Evolutionary conservation across 30 jellyfish, hydroid and myxozoan species (phyloP).

Genomic region (Catostylus mosaicus): DNA sequence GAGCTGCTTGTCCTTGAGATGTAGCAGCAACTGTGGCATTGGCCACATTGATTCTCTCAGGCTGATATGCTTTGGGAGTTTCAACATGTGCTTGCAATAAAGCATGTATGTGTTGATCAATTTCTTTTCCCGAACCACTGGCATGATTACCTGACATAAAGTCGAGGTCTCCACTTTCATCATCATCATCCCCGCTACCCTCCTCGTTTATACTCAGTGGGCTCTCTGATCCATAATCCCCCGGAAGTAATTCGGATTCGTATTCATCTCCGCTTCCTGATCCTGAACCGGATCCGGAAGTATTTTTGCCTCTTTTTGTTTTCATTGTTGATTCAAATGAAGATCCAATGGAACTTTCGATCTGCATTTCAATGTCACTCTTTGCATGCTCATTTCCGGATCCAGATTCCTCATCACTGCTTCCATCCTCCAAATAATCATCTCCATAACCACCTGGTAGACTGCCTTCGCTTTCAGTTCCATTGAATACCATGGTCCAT

Average conservation of each 20-base stretch:
- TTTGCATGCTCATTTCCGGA: conserved; percentile 68
- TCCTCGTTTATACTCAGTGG: conserved; percentile 77
- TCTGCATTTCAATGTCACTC: conserved; percentile 90
- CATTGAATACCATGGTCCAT: conserved; percentile 84
- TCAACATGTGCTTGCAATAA: conserved; percentile 64
- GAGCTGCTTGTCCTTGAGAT: conserved; percentile 7
- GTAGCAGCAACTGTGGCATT: neutral
- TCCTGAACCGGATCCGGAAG: conserved; percentile 70
- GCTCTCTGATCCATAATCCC: conserved; percentile 86
- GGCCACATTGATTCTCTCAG: conserved; percentile 28
- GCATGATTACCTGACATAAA: conserved; percentile 77
- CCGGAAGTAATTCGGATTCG: conserved; percentile 75
- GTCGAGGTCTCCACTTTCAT: conserved; percentile 58
- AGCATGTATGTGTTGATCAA: conserved; percentile 63
- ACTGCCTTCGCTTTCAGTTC: conserved; percentile 72
- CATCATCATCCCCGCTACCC: conserved; percentile 77
- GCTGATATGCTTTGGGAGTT: conserved; percentile 30
- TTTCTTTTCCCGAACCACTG: conserved; percentile 75
- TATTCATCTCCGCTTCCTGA: conserved; percentile 82
- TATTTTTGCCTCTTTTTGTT: conserved; percentile 23
- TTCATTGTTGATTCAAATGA: conserved; percentile 95
- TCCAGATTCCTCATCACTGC: conserved; percentile 62
- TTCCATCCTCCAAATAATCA: conserved; percentile 64
- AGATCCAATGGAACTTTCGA: conserved; percentile 95
- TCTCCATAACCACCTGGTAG: conserved; percentile 98